Percentiles rank a stretch among this genome's conserved stretches.
Evolutionary conservation across 2,113 vertebrate species (phyloP).

Genomic region (Myanophis thanlyinensis): DNA sequence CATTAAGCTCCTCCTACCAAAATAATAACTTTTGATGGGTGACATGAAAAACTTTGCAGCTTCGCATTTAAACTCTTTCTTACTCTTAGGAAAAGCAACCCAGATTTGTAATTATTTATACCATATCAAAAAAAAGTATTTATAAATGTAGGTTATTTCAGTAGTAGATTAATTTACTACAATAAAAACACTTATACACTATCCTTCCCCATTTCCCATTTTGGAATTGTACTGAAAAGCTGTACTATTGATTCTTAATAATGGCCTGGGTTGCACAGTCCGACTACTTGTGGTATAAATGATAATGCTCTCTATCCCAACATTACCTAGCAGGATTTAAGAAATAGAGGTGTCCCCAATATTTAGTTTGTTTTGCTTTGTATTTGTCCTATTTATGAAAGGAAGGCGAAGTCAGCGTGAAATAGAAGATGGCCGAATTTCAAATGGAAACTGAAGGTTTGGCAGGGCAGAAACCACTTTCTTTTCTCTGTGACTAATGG

Average conservation of each 20-base stretch:
- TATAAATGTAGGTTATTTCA: background rate
- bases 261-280: background rate
- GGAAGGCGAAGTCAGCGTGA: background rate
- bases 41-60: background rate
- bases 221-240: background rate
- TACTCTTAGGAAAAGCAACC: background rate
- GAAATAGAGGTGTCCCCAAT: background rate
- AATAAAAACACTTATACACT: background rate
- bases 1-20: constrained; percentile 86
- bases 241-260: background rate
- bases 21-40: constrained; percentile 11
- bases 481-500: background rate
- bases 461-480: background rate
- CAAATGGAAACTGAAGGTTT: background rate
- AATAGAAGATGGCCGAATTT: background rate
- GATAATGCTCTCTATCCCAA: background rate
- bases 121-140: background rate
- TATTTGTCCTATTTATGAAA: background rate
- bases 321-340: background rate
- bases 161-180: background rate
- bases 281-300: background rate
- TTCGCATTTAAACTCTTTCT: background rate
- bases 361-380: background rate
- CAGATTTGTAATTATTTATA: background rate
- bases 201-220: background rate